phyloP scores from a whole-genome alignment of 1,140 invertebrate species.

The Drosophila cardini region DNA sequence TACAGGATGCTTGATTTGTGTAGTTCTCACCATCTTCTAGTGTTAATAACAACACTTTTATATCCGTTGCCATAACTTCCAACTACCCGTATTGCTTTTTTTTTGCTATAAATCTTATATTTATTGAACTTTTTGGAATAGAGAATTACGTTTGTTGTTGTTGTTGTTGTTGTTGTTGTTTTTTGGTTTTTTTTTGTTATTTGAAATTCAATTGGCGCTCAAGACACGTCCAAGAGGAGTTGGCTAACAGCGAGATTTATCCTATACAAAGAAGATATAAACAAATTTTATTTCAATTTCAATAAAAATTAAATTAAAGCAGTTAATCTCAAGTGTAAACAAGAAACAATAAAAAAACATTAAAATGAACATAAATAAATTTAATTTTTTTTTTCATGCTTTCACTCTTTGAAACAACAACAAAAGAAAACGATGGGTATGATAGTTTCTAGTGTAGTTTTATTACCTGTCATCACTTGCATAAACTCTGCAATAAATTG shows the following conservation, averaged over 20 bases:
- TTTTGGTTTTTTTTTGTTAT: neutral
- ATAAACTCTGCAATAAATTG: constrained; percentile 88
- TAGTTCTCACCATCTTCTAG: constrained; percentile 1
- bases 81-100: neutral
- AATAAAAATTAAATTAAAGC: neutral
- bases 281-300: neutral
- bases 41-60: constrained; percentile 9
- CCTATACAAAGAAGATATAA: constrained; percentile 12
- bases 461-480: constrained; percentile 89
- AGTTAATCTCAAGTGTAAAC: neutral
- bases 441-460: constrained; percentile 7
- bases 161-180: neutral
- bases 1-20: neutral
- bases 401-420: constrained; percentile 7
- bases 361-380: too few species aligned
- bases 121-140: constrained; percentile 25
- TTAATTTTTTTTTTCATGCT: constrained; percentile 10
- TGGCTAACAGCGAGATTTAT: constrained; percentile 11
- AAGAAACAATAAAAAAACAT: neutral
- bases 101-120: constrained; percentile 22
- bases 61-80: neutral
- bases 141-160: neutral
- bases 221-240: constrained; percentile 10
- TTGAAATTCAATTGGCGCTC: constrained; percentile 7
- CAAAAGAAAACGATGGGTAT: neutral